These are phyloP conservation scores for Drosophila mimetica DNA, from an alignment of 2,888 invertebrate genomes.

Conservation along the genomic window DNA sequence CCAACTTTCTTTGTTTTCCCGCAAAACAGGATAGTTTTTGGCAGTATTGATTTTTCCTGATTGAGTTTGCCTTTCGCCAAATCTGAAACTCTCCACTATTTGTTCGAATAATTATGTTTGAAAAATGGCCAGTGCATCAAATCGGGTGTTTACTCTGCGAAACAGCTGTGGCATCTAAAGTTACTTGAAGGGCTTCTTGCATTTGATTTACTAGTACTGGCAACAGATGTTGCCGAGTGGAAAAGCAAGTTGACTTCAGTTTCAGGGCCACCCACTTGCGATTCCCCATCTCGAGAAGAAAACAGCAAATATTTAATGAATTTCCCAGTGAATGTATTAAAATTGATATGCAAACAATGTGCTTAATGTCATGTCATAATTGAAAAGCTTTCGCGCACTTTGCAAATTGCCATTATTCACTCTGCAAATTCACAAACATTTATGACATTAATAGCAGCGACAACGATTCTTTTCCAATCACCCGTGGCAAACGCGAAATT, in stretches of 20 bases:
- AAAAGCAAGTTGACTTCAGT: conserved; percentile 2
- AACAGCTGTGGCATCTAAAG: conserved; percentile 16
- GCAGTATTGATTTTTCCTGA: conserved; percentile 27
- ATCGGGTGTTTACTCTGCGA: neutral
- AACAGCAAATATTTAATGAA: conserved; percentile 16
- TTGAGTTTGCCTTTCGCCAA: conserved; percentile 18
- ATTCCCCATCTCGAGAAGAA: neutral
- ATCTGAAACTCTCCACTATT: conserved; percentile 2
- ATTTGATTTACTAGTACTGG: conserved; percentile 14
- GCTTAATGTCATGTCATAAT: conserved; percentile 25
- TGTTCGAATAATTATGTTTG: conserved; percentile 19
- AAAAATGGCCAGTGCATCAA: conserved; percentile 5
- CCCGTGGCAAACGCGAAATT: conserved; percentile 15
- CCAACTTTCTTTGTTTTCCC: conserved; percentile 1
- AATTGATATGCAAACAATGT: conserved; percentile 19
- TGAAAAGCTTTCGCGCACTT: conserved; percentile 16
- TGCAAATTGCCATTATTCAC: conserved; percentile 16
- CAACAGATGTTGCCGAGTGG: conserved; percentile 5
- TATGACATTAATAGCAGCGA: conserved; percentile 28
- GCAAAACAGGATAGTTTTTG: conserved; percentile 6
- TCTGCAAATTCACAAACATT: conserved; percentile 36
- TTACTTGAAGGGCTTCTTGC: conserved; percentile 7
- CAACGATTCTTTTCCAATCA: conserved; percentile 23
- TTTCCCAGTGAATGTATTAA: conserved; percentile 8
- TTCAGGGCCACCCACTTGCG: neutral